These are phyloP conservation scores for Meloe dianella DNA, from an alignment of 2,888 invertebrate genomes.

Conservation along the genomic window DNA sequence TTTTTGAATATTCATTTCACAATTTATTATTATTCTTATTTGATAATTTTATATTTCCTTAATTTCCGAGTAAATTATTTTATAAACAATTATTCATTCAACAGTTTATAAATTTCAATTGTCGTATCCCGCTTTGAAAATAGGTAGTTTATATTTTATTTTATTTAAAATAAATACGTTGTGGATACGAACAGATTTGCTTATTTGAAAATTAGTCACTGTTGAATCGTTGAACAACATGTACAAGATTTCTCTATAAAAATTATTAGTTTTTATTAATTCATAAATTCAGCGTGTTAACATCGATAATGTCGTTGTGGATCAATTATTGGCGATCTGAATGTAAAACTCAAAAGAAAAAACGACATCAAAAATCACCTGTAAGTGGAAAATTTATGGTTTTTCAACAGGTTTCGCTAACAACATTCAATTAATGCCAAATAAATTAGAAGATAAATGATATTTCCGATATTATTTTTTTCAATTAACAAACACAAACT, in stretches of 20 bases:
- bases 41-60: background rate
- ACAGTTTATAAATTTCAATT: constrained; percentile 3
- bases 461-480: background rate
- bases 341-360: constrained; percentile 7
- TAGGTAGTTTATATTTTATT: background rate
- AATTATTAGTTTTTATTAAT: background rate
- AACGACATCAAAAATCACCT: constrained; percentile 1
- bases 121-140: background rate
- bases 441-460: background rate
- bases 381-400: background rate
- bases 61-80: background rate
- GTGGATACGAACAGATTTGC: constrained; percentile 7
- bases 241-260: background rate
- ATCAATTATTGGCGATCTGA: constrained; percentile 47
- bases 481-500: background rate
- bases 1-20: too few relatives aligned
- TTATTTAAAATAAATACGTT: constrained; percentile 6
- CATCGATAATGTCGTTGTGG: constrained; percentile 47
- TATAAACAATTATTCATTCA: background rate
- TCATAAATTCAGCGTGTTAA: background rate
- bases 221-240: background rate
- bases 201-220: constrained; percentile 6
- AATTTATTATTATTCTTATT: too few relatives aligned
- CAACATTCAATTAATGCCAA: background rate
- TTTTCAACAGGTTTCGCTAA: background rate